phyloP scores from a whole-genome alignment of 2,888 invertebrate species.

The Ypsolopha sequella region DNA sequence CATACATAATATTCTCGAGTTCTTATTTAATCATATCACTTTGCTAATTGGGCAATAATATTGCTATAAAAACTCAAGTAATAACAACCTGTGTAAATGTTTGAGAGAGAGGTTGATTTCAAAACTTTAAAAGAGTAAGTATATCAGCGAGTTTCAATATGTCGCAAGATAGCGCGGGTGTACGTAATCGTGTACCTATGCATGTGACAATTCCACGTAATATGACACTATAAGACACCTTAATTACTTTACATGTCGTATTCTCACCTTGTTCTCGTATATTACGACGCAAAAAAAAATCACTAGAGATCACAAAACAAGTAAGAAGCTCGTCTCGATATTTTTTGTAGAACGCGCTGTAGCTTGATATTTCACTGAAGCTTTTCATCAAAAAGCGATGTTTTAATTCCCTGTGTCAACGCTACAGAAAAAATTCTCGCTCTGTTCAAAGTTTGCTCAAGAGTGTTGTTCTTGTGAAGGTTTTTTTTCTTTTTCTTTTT shows the following conservation, averaged over 20 bases:
- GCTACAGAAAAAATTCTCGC: slow-evolving; percentile 26
- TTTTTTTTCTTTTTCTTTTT: slow-evolving; percentile 38
- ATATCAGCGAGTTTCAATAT: slow-evolving; percentile 2
- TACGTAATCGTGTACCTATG: slow-evolving; percentile 6
- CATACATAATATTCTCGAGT: not conserved
- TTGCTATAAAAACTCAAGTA: not conserved
- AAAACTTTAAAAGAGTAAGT: slow-evolving; percentile 19
- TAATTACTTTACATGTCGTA: not conserved
- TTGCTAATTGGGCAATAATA: not conserved
- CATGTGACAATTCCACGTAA: not conserved
- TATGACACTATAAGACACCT: slow-evolving; percentile 3
- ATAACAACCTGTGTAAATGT: not conserved
- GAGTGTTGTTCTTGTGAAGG: slow-evolving; percentile 35
- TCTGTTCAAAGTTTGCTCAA: slow-evolving; percentile 33
- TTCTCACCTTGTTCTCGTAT: too few relatives aligned
- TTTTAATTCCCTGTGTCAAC: slow-evolving; percentile 39
- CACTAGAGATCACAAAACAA: too few relatives aligned
- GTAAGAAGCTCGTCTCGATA: too few relatives aligned
- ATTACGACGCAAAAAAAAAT: too few relatives aligned
- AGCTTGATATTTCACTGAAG: slow-evolving; percentile 16
- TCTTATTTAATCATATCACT: not conserved
- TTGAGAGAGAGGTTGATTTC: slow-evolving; percentile 14
- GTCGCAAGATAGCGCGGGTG: slow-evolving; percentile 21
- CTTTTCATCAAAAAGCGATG: slow-evolving; percentile 22
- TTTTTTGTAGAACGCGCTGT: not conserved